phyloP scores from a whole-genome alignment of 1,140 invertebrate species.

The Scaptomyza hsui region DNA sequence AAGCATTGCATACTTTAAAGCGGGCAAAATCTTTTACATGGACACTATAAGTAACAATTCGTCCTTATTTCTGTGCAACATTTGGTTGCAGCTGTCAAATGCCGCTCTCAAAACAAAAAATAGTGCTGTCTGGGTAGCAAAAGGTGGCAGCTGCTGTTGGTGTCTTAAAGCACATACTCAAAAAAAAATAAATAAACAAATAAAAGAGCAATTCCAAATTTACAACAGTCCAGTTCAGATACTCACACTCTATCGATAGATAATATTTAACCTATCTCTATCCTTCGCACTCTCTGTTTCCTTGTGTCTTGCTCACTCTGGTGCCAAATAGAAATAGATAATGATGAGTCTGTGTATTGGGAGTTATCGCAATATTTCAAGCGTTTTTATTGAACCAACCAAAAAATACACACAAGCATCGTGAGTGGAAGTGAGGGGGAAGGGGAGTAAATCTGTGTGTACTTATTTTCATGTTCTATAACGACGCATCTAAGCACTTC shows the following conservation, averaged over 20 bases:
- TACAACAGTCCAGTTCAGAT: background rate
- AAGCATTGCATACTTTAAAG: too few species aligned
- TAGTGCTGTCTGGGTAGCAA: conserved; percentile 21
- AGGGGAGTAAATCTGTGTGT: background rate
- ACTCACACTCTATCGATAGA: background rate
- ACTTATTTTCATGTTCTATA: conserved; percentile 7
- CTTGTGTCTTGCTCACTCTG: background rate
- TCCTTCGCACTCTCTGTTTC: too few species aligned
- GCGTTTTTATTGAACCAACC: conserved; percentile 60
- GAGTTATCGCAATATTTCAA: conserved; percentile 55
- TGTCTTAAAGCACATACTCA: background rate
- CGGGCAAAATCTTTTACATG: too few species aligned
- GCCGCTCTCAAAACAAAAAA: too few species aligned
- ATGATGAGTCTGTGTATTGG: conserved; percentile 77
- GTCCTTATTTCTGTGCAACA: too few species aligned
- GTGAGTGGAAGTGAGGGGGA: background rate
- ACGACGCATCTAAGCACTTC: conserved; percentile 32
- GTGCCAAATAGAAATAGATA: conserved; percentile 54
- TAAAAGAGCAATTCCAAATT: background rate
- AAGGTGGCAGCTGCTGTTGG: conserved; percentile 15
- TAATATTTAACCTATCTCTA: background rate
- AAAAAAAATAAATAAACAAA: conserved; percentile 1
- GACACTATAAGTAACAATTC: too few species aligned
- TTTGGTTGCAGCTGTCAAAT: too few species aligned
- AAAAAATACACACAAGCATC: conserved; percentile 9